Evolutionary conservation across 2,113 vertebrate species (phyloP).

Genomic region (Eulemur macaco): DNA sequence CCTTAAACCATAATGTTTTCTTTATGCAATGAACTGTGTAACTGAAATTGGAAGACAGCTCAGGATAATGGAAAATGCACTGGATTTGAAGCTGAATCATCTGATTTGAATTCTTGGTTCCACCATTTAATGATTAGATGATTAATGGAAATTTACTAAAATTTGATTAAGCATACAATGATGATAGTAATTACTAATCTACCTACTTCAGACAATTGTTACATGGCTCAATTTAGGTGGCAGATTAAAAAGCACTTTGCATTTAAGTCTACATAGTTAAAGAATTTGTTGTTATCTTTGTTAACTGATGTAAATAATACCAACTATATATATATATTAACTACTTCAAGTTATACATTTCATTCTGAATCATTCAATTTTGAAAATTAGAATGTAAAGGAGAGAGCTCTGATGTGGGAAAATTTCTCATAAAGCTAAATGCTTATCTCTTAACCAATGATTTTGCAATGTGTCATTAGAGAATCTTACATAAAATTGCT

Average conservation of each 20-base stretch:
- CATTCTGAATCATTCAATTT: neutral
- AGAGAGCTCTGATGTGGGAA: neutral
- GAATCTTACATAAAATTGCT: neutral
- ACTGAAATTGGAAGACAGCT: neutral
- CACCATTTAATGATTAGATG: neutral
- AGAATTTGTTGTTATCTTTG: neutral
- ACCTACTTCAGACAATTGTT: neutral
- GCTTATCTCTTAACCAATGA: neutral
- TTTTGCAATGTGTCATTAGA: neutral
- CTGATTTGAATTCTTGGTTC: neutral
- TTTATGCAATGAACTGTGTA: neutral
- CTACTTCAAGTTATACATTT: neutral
- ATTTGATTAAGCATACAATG: neutral
- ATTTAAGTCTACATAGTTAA: neutral
- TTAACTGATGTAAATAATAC: neutral
- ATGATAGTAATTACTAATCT: neutral
- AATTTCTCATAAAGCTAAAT: neutral
- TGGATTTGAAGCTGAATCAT: neutral
- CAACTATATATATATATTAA: neutral
- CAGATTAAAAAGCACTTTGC: neutral
- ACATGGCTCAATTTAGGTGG: neutral
- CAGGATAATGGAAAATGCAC: neutral
- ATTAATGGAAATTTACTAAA: neutral
- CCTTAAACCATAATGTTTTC: neutral
- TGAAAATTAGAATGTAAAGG: conserved; percentile 8